Percentiles rank a stretch among this genome's conserved stretches.
Conservation (phyloP, 1,140 invertebrate species). For the Meloidogyne exigua region DNA sequence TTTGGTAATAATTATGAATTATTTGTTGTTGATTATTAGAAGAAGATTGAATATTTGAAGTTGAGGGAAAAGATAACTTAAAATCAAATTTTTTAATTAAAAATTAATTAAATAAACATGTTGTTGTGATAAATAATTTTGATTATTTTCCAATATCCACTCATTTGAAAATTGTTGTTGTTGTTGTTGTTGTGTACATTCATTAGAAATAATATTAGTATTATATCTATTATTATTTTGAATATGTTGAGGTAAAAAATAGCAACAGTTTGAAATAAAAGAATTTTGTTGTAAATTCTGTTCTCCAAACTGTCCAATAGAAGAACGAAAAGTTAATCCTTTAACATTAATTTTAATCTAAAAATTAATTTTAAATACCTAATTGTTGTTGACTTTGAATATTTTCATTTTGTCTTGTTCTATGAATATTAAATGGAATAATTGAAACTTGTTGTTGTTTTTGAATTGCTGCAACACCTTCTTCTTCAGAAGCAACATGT, state of each 20-base stretch:
- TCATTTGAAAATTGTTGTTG: background rate
- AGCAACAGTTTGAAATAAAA: background rate
- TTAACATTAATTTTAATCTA: background rate
- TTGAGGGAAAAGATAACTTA: background rate
- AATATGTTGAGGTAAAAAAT: background rate
- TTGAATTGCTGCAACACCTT: background rate
- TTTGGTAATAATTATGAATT: background rate
- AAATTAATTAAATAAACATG: background rate
- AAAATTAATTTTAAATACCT: background rate
- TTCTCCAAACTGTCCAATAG: background rate
- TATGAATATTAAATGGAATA: constrained; percentile 4
- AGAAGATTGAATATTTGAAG: background rate
- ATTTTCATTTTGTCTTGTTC: background rate
- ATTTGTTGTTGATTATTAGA: background rate
- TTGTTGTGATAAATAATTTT: background rate
- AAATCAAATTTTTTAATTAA: background rate
- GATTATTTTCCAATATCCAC: background rate
- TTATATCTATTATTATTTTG: background rate
- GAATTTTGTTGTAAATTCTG: constrained; percentile 2
- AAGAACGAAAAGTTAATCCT: constrained; percentile 4
- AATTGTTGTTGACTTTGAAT: constrained; percentile 8
- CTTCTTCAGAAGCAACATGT: constrained; percentile 12
- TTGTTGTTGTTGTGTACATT: background rate
- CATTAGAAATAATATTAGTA: background rate
- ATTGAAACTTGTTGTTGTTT: background rate